Base-by-base conservation (phyloP, 2,888 invertebrate genomes). In the Melipona beecheii region DNA sequence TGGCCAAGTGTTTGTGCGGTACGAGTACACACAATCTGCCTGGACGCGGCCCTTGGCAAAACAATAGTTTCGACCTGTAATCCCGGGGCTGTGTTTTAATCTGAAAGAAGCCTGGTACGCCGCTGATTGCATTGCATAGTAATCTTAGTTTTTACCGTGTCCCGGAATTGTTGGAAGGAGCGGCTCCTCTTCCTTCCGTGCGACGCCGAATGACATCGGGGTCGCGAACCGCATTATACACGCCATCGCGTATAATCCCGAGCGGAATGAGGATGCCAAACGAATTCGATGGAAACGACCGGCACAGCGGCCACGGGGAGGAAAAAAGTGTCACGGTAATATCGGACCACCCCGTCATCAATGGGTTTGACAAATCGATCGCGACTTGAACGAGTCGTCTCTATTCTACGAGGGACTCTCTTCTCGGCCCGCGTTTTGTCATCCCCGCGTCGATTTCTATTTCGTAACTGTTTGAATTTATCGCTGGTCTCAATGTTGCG, bases 111-210 rank as follows among this genome's bases (percentile, higher is more conserved):
- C 85, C 84, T 68, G 75, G 75, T 76, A 83, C 81, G 64, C 79
- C 82, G 90, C 89, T 93, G 93, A 93, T 93, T 93, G 91, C 93
- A 92, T 93, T 91, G 92, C 91, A 92, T 91, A 91, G 93, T 92
- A 93, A 93, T 93, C 93, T 93, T 91, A 90, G 92, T 93, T 93
- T 93, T 93, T 93, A 91, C 89, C 89, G 84, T 79, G 81, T 86
- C 87, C 85, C 85, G 88, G 88, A 89, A 92, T 92, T 92, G 91
- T 88, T 86, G 86, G 66, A 66, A 66, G 79, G 65, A 84, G 43
- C 15, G 27, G 43, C 27, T 11, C 64, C 62, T 31, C 62, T 15
- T 43, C 50, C 2, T 27, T 27, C 62, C 62, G 27, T 58, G 62
- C 50, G 31, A 0, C 31, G 36, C 72, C 70, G 75, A 52, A 70